Evolutionary conservation across 2,797 vertebrate genomes (phyloP).

Genomic region (Pangasius macronema): DNA sequence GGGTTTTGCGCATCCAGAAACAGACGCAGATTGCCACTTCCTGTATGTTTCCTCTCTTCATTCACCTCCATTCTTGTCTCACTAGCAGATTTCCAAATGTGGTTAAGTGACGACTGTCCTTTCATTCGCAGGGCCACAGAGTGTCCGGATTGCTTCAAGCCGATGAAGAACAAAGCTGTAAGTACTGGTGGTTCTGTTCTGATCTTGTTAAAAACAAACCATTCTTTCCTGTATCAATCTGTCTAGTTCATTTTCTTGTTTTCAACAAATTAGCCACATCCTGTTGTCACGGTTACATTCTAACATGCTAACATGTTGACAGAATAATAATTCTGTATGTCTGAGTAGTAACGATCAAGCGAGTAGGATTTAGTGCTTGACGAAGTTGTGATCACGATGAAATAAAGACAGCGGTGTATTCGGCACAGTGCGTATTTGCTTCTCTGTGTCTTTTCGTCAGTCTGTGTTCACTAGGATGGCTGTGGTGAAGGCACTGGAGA

Average conservation of each 20-base stretch:
- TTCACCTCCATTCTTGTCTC: background rate
- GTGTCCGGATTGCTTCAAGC: slow-evolving; percentile 91
- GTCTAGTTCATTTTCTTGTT: background rate
- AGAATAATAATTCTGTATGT: background rate
- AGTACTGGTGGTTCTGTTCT: slow-evolving; percentile 38
- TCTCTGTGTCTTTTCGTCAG: slow-evolving; percentile 70
- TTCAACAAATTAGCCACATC: background rate
- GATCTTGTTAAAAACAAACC: background rate
- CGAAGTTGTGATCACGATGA: background rate
- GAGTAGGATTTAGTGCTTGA: background rate
- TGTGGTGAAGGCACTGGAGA: slow-evolving; percentile 93
- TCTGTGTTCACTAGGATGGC: slow-evolving; percentile 97
- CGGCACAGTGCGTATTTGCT: background rate
- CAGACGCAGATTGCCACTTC: slow-evolving; percentile 91
- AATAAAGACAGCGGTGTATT: background rate
- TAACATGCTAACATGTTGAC: background rate
- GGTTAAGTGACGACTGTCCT: background rate
- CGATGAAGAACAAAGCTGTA: slow-evolving; percentile 94
- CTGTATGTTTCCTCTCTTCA: slow-evolving; percentile 75
- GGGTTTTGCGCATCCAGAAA: slow-evolving; percentile 89
- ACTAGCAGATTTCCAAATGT: background rate
- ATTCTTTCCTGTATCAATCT: background rate
- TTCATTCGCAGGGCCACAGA: slow-evolving; percentile 72
- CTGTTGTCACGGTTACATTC: background rate
- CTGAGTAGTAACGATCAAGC: background rate